Evolutionary conservation across 1,140 invertebrate species (phyloP), one percentile per base, ranked within the genome.

Genomic region (Cyclargus thomasi): DNA sequence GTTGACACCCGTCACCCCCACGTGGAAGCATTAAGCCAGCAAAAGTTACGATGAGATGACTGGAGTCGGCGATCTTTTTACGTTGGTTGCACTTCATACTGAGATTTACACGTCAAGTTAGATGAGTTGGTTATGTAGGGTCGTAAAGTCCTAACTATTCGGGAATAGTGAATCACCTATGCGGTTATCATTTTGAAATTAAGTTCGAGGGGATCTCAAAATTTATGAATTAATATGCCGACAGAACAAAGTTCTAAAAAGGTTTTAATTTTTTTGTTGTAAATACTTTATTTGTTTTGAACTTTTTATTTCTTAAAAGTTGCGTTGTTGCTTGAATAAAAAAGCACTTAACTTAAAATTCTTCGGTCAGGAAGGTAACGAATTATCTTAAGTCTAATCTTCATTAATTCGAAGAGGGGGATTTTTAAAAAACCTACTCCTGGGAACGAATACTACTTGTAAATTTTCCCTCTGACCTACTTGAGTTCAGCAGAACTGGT

Each of bases 391-490:
- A 55, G 2, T 23, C 53, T 66, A 76, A 82, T 85, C 82, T 86
- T 77, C 85, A 82, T 82, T 86, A 79, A 86, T 78, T 81, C 80
- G 79, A 80, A 89, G 83, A 85, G 70, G 65, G 70, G 74, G 75
- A 78, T 82, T 82, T 86, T 86, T 84, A 87, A 87, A 82, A 86
- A 84, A 81, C 80, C 81, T 76, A 82, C 82, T 83, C 80, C 81
- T 77, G 70, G 65, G 76, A 63, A 69, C 68, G 78, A 82, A 81
- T 87, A 87, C 83, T 86, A 83, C 88, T 89, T 85, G 84, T 88
- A 89, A 85, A 88, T 89, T 87, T 88, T 89, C 84, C 85, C 76
- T 87, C 78, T 89, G 86, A 89, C 86, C 86, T 89, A 89, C 82
- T 89, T 89, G 86, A 77, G 72, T 79, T 81, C 76, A 80, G 73